phyloP scores from a whole-genome alignment of 2,797 vertebrate species.

The Erethizon dorsatum region DNA sequence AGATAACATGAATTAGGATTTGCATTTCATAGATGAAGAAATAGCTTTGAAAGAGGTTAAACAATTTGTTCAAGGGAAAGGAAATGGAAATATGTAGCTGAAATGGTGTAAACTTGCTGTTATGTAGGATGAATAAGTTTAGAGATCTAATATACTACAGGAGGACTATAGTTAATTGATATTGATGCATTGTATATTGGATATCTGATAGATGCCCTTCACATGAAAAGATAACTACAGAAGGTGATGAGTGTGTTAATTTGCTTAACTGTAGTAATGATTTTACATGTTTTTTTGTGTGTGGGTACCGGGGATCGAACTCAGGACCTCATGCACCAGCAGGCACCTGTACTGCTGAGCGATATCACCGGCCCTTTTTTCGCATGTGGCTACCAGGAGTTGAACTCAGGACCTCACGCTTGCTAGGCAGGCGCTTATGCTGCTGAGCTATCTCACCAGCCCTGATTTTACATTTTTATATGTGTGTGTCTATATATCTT shows the following conservation, averaged over 20 bases:
- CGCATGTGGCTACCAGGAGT: too few relatives aligned
- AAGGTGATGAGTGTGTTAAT: background rate
- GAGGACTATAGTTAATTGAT: background rate
- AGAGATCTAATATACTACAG: background rate
- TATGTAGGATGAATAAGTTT: background rate
- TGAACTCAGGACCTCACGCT: too few relatives aligned
- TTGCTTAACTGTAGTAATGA: background rate
- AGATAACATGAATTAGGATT: conserved; percentile 53
- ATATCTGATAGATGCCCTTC: background rate
- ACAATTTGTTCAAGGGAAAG: background rate
- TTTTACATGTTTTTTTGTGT: background rate
- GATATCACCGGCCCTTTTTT: too few relatives aligned
- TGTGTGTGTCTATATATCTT: background rate
- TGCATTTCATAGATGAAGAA: conserved; percentile 52
- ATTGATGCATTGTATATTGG: background rate
- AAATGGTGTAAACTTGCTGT: background rate
- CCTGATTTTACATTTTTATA: background rate
- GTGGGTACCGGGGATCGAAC: background rate
- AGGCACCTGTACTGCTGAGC: too few relatives aligned
- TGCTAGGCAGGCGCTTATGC: too few relatives aligned
- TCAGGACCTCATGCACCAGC: too few relatives aligned
- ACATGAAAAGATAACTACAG: background rate
- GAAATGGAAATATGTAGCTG: background rate
- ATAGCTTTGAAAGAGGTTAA: conserved; percentile 64
- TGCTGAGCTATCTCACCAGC: too few relatives aligned